Base-by-base conservation (phyloP, 2,888 invertebrate species). In the Sphaerophoria taeniata region DNA sequence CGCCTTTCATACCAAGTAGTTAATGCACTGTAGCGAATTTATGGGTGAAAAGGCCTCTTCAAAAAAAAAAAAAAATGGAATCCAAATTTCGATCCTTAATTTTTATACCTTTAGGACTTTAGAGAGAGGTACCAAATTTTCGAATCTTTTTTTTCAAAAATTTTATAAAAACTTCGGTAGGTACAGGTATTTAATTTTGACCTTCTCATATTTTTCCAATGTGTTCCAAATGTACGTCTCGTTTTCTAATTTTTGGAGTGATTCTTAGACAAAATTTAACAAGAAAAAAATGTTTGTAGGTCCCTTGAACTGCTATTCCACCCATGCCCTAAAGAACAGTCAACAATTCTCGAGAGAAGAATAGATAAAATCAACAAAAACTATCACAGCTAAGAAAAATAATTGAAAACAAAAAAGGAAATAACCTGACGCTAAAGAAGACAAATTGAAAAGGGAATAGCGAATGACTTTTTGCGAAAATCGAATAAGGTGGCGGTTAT, bases 401-500 rank as follows among this genome's bases (percentile, higher is more conserved):
- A 39, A 14, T 12, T 49, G 33, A 11, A 73, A 78, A 36, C 34
- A 49, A 36, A 65, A 70, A 71, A 79, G 75, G 60, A 45, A 81
- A 85, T 72, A 85, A 85, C 58, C 72, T 60, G 58, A 67, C 43
- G 69, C 7, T 24, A 43, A n/a, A 49, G 47, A 55, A 53, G 61
- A 24, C 39, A 31, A 24, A 67, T 16, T 24, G n/a, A 7, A 58
- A 60, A 43, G 24, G 36, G 39, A 36, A 39, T 67, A 24, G 39
- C 7, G 39, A 49, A 45, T 31, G 24, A 24, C 2, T 24, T 24
- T 24, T 24, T 24, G 36, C 5, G 36, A 36, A 55, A 39, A 55
- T 53, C 45, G 61, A 72, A 67, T 58, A 49, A 49, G 61, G 67
- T 84, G 79, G 78, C 75, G 71, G 65, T 69, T 65, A 61, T 65